A percentile compares a stretch with the other conserved stretches of the same genome.
Conservation (phyloP, 2,113 vertebrate genomes). For the Grallaria varia region DNA sequence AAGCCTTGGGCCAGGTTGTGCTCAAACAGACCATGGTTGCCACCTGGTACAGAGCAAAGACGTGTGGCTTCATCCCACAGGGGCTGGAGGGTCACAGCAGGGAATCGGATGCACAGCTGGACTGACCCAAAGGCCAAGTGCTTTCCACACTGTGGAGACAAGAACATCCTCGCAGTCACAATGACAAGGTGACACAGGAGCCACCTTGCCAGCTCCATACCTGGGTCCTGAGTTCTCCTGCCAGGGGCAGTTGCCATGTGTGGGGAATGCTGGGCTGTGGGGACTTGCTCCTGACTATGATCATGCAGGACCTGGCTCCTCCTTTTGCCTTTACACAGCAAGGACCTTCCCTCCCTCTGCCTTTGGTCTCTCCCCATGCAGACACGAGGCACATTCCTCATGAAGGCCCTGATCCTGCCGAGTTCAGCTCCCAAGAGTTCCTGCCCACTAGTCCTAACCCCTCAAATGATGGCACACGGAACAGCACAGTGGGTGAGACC, state of each 20-base stretch:
- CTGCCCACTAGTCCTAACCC: background rate
- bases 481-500: background rate
- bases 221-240: background rate
- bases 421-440: background rate
- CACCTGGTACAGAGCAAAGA: background rate
- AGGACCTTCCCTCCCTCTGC: background rate
- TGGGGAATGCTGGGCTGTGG: background rate
- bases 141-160: background rate
- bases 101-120: background rate
- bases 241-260: background rate
- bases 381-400: background rate
- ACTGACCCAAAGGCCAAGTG: background rate
- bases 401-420: rapidly evolving
- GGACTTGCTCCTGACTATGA: background rate
- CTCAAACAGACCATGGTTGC: background rate
- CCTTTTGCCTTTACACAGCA: background rate
- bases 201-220: background rate
- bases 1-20: background rate
- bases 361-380: background rate
- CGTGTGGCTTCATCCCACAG: background rate
- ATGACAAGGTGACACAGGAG: background rate
- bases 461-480: background rate
- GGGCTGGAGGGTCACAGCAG: background rate
- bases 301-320: background rate
- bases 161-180: background rate